Percentiles rank a stretch among this genome's conserved stretches.
These are phyloP conservation scores for Chrysodeixis includens DNA, from an alignment of 2,888 invertebrate species.

Conservation along the genomic window DNA sequence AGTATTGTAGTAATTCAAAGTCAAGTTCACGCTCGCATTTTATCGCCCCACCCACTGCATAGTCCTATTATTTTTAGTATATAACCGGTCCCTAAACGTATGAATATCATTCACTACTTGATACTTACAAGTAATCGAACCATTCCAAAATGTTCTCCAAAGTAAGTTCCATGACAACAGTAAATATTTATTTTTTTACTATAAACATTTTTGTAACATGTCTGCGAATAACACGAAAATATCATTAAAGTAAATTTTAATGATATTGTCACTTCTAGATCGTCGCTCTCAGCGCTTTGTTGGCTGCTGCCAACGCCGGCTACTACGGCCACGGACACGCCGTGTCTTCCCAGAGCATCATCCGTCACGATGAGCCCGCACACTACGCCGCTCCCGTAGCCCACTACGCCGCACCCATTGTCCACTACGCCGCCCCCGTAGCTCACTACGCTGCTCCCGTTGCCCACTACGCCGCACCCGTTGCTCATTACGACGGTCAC, in stretches of 20 bases:
- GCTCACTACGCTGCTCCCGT: constrained; percentile 56
- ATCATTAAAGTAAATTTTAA: not conserved
- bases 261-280: constrained; percentile 68
- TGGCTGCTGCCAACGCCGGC: constrained; percentile 84
- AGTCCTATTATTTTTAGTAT: not conserved
- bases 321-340: constrained; percentile 70
- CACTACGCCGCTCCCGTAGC: constrained; percentile 64
- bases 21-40: constrained; percentile 8
- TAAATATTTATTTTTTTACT: no score
- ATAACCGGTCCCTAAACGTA: not conserved
- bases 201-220: no score
- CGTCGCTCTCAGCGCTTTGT: constrained; percentile 75
- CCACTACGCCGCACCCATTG: constrained; percentile 61
- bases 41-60: not conserved
- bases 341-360: constrained; percentile 77
- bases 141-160: not conserved
- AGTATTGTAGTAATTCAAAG: not conserved
- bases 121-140: not conserved
- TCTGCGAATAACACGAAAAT: no score
- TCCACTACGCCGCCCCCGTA: constrained; percentile 53
- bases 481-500: constrained; percentile 65
- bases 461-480: constrained; percentile 58
- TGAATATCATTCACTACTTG: not conserved
- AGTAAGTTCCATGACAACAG: not conserved
- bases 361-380: constrained; percentile 74